Evolutionary conservation across 2,888 invertebrate species (phyloP), one percentile per base, ranked within the genome.

Genomic region (Morpho achilles): DNA sequence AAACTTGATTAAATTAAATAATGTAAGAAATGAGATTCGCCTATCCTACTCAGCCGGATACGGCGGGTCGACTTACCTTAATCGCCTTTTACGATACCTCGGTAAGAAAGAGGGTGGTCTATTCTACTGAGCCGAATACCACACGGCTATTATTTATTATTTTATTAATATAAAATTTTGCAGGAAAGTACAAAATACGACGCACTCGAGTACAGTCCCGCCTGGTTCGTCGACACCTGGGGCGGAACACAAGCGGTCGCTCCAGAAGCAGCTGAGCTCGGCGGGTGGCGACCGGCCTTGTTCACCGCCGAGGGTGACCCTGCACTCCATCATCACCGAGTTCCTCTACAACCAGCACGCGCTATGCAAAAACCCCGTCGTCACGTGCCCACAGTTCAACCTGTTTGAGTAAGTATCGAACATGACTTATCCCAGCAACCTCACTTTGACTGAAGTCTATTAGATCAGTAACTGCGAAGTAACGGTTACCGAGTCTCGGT

Each of bases 291-390:
- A 69, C 81, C 74, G 76, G 70, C 71, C 77, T 88, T 80, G 75
- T 82, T 79, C 82, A 77, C 69, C 70, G 9, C 84, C 87, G 53
- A 76, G 92, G 7, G 93, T 95, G 57, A 95, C 96, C 0, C 89
- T 99, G 32, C 96, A 98, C 81, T 95, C 96, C 48, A 98, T 99
- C 74, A 97, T 99, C 65, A 98, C 97, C 0, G 98, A 99, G 83
- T 99, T 99, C 87, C 92, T 99, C 55, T 96, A 98, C 70, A 98
- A 98, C 87, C 99, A 99, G 83, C 99, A 99, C 87, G 96, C 98
- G n/a, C 90, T 97, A 7, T 99, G 99, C 91, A 97, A 96, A 87
- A 98, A 99, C 85, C 99, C 99, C 0, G 98, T 99, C 90, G 96
- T 97, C 42, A 98, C 98, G 0, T 99, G 99, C 84, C 99, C 99